phyloP scores from a whole-genome alignment of 2,113 vertebrate genomes.

The Rousettus leschenaultii region DNA sequence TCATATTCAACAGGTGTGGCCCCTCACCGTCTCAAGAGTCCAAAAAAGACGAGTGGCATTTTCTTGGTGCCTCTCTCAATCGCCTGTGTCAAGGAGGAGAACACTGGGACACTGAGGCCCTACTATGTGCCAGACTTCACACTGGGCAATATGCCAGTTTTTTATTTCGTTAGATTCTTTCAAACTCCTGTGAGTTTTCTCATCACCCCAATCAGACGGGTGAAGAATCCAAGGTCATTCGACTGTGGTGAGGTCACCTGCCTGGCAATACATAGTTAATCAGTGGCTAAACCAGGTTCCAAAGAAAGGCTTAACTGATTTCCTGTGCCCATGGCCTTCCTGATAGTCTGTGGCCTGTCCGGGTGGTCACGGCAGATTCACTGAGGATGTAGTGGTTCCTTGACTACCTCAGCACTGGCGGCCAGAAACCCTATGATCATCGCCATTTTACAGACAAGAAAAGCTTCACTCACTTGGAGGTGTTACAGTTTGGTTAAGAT shows the following conservation, averaged over 20 bases:
- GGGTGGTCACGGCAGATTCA: no score
- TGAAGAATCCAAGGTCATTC: not conserved
- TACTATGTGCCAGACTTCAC: no score
- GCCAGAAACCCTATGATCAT: not conserved
- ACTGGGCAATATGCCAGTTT: fast-evolving
- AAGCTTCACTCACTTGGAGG: fast-evolving
- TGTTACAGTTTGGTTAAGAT: not conserved
- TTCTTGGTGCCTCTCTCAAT: not conserved
- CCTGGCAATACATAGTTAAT: fast-evolving
- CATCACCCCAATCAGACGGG: not conserved
- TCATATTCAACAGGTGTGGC: not conserved
- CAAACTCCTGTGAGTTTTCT: not conserved
- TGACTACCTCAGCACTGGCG: not conserved
- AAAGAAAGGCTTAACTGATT: not conserved
- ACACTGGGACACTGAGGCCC: no score
- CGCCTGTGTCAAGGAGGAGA: no score
- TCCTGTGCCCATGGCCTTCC: not conserved
- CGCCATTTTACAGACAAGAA: no score
- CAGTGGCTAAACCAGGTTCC: not conserved
- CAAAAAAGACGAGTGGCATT: not conserved
- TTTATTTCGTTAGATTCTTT: not conserved
- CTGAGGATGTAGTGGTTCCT: fast-evolving
- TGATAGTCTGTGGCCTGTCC: fast-evolving
- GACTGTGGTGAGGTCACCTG: not conserved
- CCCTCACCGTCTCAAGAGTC: not conserved